These are phyloP conservation scores for Epistrophe grossulariae DNA, from an alignment of 2,888 invertebrate genomes.

Conservation along the genomic window DNA sequence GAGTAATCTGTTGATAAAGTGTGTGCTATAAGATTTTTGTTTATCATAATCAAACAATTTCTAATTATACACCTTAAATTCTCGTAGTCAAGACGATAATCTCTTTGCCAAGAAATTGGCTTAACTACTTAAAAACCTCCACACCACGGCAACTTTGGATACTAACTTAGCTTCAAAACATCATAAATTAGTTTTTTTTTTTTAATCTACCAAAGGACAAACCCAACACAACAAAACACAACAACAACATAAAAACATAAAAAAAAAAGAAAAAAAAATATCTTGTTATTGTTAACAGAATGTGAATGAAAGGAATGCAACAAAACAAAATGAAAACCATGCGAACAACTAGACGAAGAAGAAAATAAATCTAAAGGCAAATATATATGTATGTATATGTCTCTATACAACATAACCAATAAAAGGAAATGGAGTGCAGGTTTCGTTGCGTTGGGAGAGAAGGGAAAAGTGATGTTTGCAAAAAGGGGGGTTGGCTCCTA, in stretches of 20 bases:
- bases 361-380: slow-evolving; percentile 23
- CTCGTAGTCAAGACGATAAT: not conserved
- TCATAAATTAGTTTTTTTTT: not conserved
- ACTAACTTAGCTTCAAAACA: not conserved
- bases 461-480: not conserved
- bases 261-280: slow-evolving; percentile 40
- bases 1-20: too few species aligned
- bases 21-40: too few species aligned
- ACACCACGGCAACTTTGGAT: slow-evolving; percentile 22
- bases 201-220: slow-evolving; percentile 18
- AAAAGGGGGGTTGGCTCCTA: slow-evolving; percentile 1
- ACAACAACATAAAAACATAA: too few species aligned
- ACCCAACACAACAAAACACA: not conserved
- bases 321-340: slow-evolving; percentile 45
- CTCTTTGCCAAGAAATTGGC: not conserved
- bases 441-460: not conserved
- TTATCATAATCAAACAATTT: not conserved
- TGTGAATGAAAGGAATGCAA: slow-evolving; percentile 64
- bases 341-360: slow-evolving; percentile 20
- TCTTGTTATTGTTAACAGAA: slow-evolving; percentile 52
- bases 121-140: not conserved
- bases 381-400: not conserved
- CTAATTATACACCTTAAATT: not conserved
- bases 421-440: slow-evolving; percentile 1
- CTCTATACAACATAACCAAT: slow-evolving; percentile 2